A percentile compares a stretch with the other conserved stretches of the same genome.
phyloP scores from a whole-genome alignment of 2,113 vertebrate genomes.

The Ctenodactylus gundi region DNA sequence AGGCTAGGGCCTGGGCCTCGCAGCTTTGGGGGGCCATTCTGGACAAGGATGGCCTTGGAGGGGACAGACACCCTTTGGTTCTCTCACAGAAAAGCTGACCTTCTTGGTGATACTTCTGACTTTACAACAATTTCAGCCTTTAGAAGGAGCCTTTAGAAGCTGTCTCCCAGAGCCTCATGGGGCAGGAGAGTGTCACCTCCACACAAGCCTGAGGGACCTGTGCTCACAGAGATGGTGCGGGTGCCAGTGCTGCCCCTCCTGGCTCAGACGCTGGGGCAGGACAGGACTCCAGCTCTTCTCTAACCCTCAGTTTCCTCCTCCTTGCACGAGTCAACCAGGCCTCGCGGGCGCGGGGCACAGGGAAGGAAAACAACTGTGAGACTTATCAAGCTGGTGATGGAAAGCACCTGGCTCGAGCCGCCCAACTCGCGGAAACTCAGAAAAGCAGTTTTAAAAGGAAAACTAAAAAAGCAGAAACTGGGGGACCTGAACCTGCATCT shows the following conservation, averaged over 20 bases:
- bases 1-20: not conserved
- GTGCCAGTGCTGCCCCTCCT: not conserved
- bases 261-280: not conserved
- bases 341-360: too few relatives aligned
- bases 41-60: not conserved
- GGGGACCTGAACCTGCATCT: rapidly evolving
- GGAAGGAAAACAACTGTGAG: not conserved
- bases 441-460: not conserved
- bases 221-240: not conserved
- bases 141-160: not conserved
- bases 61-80: not conserved
- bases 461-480: not conserved
- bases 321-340: not conserved
- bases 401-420: not conserved
- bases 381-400: not conserved
- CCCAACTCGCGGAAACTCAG: rapidly evolving
- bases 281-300: not conserved
- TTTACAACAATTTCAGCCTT: rapidly evolving
- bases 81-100: not conserved
- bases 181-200: not conserved
- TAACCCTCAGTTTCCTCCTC: not conserved
- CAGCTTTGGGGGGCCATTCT: not conserved
- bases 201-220: not conserved
- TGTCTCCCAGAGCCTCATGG: rapidly evolving
- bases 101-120: not conserved